Conservation (phyloP, 2,888 invertebrate genomes). For the Apotomis capreana region DNA sequence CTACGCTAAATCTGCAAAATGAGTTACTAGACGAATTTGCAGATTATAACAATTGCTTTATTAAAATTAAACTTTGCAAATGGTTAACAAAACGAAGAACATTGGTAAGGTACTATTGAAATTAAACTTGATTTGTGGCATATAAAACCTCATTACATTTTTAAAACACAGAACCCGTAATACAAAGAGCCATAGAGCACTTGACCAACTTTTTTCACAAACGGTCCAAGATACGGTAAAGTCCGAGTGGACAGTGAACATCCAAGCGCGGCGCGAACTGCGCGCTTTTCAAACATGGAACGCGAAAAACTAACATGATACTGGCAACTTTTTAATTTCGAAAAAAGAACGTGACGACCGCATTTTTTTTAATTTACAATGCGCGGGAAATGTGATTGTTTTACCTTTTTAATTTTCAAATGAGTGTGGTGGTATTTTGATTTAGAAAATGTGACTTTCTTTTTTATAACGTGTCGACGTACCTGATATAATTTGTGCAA, state of each 20-base stretch:
- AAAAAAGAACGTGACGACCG: slow-evolving; percentile 45
- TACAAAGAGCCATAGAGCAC: slow-evolving; percentile 31
- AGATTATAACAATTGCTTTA: neutral
- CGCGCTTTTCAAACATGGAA: slow-evolving; percentile 59
- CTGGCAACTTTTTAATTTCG: slow-evolving; percentile 8
- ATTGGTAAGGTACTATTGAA: neutral
- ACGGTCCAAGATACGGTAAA: slow-evolving; percentile 47
- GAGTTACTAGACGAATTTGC: too few relatives aligned
- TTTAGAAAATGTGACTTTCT: slow-evolving; percentile 43
- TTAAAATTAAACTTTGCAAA: neutral
- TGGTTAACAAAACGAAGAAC: neutral
- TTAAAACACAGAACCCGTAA: slow-evolving; percentile 33
- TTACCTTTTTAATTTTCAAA: slow-evolving; percentile 33
- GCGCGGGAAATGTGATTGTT: slow-evolving; percentile 46
- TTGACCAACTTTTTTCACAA: slow-evolving; percentile 40
- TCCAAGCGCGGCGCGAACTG: slow-evolving; percentile 55
- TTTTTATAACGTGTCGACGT: slow-evolving; percentile 42
- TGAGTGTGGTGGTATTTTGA: slow-evolving; percentile 18
- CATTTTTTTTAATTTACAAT: slow-evolving; percentile 38
- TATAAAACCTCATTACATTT: slow-evolving; percentile 20
- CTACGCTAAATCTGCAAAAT: too few relatives aligned
- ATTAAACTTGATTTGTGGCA: neutral
- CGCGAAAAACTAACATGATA: slow-evolving; percentile 44
- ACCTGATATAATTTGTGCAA: slow-evolving; percentile 65
- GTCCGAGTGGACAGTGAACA: slow-evolving; percentile 52